phyloP scores from a whole-genome alignment of 1,140 invertebrate genomes.

The Pseudachorutes palmiensis region DNA sequence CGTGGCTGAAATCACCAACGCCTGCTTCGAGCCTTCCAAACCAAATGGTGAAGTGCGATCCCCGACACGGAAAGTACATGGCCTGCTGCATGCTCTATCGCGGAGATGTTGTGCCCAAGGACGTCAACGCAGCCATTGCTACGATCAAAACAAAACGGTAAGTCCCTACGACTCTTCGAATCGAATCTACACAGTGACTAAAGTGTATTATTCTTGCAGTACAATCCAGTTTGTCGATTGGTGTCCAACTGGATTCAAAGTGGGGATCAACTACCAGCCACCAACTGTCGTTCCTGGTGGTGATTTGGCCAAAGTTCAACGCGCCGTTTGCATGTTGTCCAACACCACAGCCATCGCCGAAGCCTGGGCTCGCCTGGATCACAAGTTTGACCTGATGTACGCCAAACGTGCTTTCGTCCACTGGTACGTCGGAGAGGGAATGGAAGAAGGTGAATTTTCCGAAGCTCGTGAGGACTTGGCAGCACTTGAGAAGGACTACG shows the following conservation, averaged over 20 bases:
- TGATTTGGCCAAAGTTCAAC: slow-evolving; percentile 48
- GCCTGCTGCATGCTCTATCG: slow-evolving; percentile 65
- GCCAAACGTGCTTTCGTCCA: slow-evolving; percentile 65
- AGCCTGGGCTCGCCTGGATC: slow-evolving; percentile 52
- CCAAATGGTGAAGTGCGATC: slow-evolving; percentile 75
- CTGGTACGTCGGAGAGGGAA: slow-evolving; percentile 65
- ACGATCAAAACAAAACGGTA: slow-evolving; percentile 70
- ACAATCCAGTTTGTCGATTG: slow-evolving; percentile 79
- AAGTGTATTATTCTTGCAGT: too few relatives aligned
- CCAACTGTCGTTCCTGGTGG: slow-evolving; percentile 46
- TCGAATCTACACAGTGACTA: too few relatives aligned
- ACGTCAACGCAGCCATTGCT: slow-evolving; percentile 71
- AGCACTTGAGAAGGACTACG: slow-evolving; percentile 47
- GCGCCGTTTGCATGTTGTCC: slow-evolving; percentile 39
- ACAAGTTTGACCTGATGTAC: slow-evolving; percentile 55
- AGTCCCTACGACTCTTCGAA: too few relatives aligned
- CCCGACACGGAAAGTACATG: slow-evolving; percentile 58
- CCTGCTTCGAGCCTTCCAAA: slow-evolving; percentile 70
- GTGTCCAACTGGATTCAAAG: slow-evolving; percentile 80
- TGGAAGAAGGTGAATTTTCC: slow-evolving; percentile 62
- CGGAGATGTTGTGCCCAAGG: slow-evolving; percentile 51
- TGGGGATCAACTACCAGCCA: slow-evolving; percentile 42
- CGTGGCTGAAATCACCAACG: slow-evolving; percentile 63
- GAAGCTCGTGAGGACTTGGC: slow-evolving; percentile 52
- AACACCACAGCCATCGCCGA: slow-evolving; percentile 42